A percentile compares a stretch with the other conserved stretches of the same genome.
Conservation (phyloP, 2,888 invertebrate genomes). For the Parnassius smintheus region DNA sequence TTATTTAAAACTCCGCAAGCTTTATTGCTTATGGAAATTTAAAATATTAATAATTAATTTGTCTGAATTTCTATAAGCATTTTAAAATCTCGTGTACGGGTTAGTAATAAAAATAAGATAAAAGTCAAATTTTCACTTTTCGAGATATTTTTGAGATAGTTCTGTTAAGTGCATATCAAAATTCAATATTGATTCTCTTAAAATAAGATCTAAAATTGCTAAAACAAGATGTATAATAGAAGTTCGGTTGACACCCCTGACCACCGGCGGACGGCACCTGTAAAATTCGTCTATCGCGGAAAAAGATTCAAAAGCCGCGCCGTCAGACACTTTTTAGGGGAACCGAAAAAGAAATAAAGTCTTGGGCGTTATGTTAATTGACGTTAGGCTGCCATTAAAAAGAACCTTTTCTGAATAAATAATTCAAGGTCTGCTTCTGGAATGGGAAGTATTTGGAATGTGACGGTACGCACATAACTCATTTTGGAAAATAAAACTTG, state of each 20-base stretch:
- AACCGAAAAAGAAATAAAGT: slow-evolving; percentile 50
- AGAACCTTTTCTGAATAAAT: slow-evolving; percentile 60
- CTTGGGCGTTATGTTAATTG: slow-evolving; percentile 73
- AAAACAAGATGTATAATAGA: slow-evolving; percentile 18
- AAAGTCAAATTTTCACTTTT: no score
- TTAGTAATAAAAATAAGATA: no score
- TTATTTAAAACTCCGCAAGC: no score
- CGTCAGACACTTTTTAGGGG: slow-evolving; percentile 59
- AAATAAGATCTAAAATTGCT: slow-evolving; percentile 42
- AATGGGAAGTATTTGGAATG: slow-evolving; percentile 65
- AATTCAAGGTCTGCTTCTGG: slow-evolving; percentile 64
- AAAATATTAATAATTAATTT: no score
- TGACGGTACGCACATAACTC: slow-evolving; percentile 71
- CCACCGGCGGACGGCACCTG: slow-evolving; percentile 74
- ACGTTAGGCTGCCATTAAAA: slow-evolving; percentile 61
- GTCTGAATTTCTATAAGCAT: no score
- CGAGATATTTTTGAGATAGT: no score
- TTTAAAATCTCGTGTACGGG: no score
- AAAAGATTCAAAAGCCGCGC: slow-evolving; percentile 72
- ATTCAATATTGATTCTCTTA: not conserved
- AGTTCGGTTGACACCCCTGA: slow-evolving; percentile 56
- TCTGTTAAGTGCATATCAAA: no score
- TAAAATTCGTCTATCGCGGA: slow-evolving; percentile 71
- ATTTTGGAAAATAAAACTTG: slow-evolving; percentile 24
- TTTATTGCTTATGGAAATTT: no score